These are phyloP conservation scores for Polyodon spathula DNA, from an alignment of 2,113 vertebrate genomes.

Conservation along the genomic window DNA sequence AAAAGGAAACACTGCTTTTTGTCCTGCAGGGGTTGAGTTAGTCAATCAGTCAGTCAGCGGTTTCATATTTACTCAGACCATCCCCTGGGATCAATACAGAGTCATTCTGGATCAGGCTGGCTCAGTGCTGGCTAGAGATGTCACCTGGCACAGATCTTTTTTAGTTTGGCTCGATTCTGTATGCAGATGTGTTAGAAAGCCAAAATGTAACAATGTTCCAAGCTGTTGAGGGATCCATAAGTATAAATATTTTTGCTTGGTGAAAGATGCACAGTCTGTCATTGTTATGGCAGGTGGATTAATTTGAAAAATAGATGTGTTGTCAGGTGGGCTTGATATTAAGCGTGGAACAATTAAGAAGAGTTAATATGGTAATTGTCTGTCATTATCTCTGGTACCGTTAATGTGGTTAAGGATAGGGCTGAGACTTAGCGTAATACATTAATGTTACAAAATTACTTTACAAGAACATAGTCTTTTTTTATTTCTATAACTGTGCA, in stretches of 20 bases:
- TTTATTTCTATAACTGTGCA: no score
- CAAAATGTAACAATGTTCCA: neutral
- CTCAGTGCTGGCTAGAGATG: slow-evolving; percentile 43
- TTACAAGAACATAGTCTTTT: no score
- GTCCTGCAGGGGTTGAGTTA: slow-evolving; percentile 47
- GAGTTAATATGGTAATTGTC: no score
- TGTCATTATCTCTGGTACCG: no score
- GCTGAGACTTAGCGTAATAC: no score
- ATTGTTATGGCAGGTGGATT: no score
- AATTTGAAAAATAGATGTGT: no score
- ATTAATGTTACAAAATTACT: no score
- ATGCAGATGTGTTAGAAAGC: neutral
- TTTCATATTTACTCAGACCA: slow-evolving; percentile 41
- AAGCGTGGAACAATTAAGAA: no score
- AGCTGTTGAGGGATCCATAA: neutral
- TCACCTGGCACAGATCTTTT: slow-evolving; percentile 38
- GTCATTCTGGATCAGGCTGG: slow-evolving; percentile 32
- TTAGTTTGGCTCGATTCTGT: neutral
- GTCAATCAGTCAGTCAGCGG: slow-evolving; percentile 42
- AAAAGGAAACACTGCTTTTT: slow-evolving; percentile 16
- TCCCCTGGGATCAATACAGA: slow-evolving; percentile 52
- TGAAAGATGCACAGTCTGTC: no score
- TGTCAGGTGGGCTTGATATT: no score
- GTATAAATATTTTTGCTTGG: neutral
- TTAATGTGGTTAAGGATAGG: no score